Evolutionary conservation across 2,888 invertebrate species (phyloP).

Genomic region (Cheilosia vulpina): DNA sequence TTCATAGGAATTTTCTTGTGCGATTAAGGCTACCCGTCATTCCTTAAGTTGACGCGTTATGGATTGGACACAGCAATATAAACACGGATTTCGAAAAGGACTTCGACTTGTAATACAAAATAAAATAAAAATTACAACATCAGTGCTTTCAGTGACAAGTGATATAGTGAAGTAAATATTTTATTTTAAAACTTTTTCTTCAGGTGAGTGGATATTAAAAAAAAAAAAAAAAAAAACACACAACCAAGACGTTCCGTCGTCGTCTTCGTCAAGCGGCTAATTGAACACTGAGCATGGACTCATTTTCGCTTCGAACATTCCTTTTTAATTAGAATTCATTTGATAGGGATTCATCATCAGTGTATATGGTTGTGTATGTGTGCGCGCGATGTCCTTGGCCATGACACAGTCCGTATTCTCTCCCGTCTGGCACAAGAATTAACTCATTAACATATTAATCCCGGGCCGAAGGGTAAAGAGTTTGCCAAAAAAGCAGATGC

Average conservation of each 20-base stretch:
- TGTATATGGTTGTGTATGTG: slow-evolving; percentile 54
- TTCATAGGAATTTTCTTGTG: slow-evolving; percentile 63
- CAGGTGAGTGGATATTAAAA: slow-evolving; percentile 68
- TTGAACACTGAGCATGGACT: slow-evolving; percentile 72
- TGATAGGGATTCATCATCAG: slow-evolving; percentile 61
- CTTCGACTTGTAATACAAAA: slow-evolving; percentile 20
- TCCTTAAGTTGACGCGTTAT: slow-evolving; percentile 74
- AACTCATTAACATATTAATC: slow-evolving; percentile 75
- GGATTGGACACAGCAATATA: slow-evolving; percentile 61
- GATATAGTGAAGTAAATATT: slow-evolving; percentile 13
- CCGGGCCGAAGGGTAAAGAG: slow-evolving; percentile 62
- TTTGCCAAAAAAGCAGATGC: slow-evolving; percentile 69
- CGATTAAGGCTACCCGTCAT: slow-evolving; percentile 71
- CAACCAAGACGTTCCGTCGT: slow-evolving; percentile 41
- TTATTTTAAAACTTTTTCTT: slow-evolving; percentile 11
- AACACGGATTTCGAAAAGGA: slow-evolving; percentile 38
- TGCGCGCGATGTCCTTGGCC: slow-evolving; percentile 69
- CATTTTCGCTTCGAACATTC: slow-evolving; percentile 71
- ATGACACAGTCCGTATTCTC: slow-evolving; percentile 69
- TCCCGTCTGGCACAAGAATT: slow-evolving; percentile 60
- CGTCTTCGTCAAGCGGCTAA: slow-evolving; percentile 73
- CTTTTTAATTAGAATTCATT: slow-evolving; percentile 73
- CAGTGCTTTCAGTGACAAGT: slow-evolving; percentile 35
- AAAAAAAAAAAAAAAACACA: slow-evolving; percentile 9
- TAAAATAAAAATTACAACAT: background rate